A percentile compares a stretch with the other conserved stretches of the same genome.
Conservation (phyloP, 2,113 vertebrate species). For the Mormyrus lacerda region DNA sequence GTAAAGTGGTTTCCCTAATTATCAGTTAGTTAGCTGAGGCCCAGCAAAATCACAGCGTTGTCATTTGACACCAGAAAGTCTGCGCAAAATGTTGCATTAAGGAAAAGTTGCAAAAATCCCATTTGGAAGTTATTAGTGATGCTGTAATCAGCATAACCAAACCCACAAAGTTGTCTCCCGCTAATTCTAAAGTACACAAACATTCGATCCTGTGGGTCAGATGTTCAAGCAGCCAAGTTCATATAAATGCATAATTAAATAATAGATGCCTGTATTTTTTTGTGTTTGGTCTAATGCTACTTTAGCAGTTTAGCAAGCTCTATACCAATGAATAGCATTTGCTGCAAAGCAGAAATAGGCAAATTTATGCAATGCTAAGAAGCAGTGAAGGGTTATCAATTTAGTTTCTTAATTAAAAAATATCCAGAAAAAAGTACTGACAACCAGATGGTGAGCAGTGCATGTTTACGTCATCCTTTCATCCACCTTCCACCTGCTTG, state of each 20-base stretch:
- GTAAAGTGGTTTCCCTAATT: constrained; percentile 12
- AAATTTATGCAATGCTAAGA: neutral
- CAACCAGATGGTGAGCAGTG: neutral
- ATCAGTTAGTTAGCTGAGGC: constrained; percentile 9
- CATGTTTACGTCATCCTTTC: neutral
- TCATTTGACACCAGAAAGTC: constrained; percentile 21
- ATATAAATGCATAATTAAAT: neutral
- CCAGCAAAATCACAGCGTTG: constrained; percentile 17
- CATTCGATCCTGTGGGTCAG: neutral
- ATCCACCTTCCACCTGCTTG: neutral
- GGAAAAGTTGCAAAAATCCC: constrained; percentile 26
- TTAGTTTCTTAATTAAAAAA: neutral
- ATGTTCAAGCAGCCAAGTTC: neutral
- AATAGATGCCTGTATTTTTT: neutral
- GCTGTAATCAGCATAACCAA: constrained; percentile 15
- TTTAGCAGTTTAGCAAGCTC: neutral
- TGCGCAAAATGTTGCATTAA: constrained; percentile 24
- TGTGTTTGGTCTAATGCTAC: neutral
- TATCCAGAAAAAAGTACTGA: neutral
- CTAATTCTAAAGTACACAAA: neutral
- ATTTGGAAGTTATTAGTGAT: constrained; percentile 30
- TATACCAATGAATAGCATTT: neutral
- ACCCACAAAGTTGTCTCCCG: constrained; percentile 8
- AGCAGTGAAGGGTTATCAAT: neutral
- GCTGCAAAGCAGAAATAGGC: neutral